phyloP scores from a whole-genome alignment of 2,888 invertebrate genomes.

The Rosalia funebris region DNA sequence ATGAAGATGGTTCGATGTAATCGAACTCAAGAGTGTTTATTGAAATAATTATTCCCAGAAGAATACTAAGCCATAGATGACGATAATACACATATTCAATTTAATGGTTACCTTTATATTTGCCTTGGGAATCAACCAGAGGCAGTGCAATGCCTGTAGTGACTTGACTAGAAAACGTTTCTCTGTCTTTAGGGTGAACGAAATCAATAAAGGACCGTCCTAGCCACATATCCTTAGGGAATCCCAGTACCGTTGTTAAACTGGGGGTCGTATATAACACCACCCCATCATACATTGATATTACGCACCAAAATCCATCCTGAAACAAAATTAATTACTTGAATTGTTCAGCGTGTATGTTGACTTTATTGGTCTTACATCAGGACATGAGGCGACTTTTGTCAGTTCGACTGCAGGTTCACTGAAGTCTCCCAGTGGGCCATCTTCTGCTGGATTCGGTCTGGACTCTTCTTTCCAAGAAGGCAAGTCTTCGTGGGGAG shows the following conservation, averaged over 20 bases:
- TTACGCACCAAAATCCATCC: slow-evolving; percentile 82
- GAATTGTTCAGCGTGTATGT: too few species aligned
- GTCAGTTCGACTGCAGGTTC: slow-evolving; percentile 39
- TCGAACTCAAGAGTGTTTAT: too few species aligned
- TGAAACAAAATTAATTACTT: slow-evolving; percentile 63
- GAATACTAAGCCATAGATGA: too few species aligned
- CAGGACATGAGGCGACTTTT: slow-evolving; percentile 43
- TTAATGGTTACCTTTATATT: slow-evolving; percentile 54
- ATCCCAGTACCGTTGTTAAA: slow-evolving; percentile 77
- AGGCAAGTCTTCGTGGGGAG: slow-evolving; percentile 42
- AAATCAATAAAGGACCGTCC: slow-evolving; percentile 89
- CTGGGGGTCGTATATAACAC: slow-evolving; percentile 80
- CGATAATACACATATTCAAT: too few species aligned
- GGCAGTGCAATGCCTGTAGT: slow-evolving; percentile 73
- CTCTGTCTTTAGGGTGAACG: slow-evolving; percentile 80
- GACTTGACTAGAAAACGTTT: slow-evolving; percentile 81
- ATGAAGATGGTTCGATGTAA: too few species aligned
- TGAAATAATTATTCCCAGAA: too few species aligned
- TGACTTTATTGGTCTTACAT: too few species aligned
- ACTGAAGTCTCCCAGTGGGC: slow-evolving; percentile 28
- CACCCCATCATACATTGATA: slow-evolving; percentile 85
- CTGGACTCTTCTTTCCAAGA: slow-evolving; percentile 53
- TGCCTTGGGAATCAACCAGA: slow-evolving; percentile 65
- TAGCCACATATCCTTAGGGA: slow-evolving; percentile 85
- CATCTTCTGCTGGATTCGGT: slow-evolving; percentile 20